phyloP scores from a whole-genome alignment of 2,113 vertebrate genomes.

The Toxotes jaculatrix region DNA sequence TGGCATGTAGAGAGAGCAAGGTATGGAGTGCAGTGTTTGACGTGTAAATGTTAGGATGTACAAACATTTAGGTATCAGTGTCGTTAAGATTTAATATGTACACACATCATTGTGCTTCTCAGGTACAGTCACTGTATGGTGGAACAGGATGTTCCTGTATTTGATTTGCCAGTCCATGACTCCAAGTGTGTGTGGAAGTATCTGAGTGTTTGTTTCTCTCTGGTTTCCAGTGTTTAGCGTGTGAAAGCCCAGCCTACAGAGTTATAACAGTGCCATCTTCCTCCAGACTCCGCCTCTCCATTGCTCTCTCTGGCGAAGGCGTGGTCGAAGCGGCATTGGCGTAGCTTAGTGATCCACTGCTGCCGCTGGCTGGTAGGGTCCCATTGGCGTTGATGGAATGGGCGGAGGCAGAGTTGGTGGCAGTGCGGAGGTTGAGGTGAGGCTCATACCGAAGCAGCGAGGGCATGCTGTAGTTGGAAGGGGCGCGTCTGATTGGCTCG shows the following conservation, averaged over 20 bases:
- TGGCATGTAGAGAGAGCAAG: slow-evolving; percentile 44
- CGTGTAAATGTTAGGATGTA: slow-evolving; percentile 22
- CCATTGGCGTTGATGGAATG: slow-evolving; percentile 83
- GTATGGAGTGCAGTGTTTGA: slow-evolving; percentile 22
- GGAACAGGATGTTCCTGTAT: not conserved
- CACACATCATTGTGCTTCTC: slow-evolving; percentile 59
- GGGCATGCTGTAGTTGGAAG: slow-evolving; percentile 83
- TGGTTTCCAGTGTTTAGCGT: slow-evolving; percentile 52
- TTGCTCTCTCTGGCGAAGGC: slow-evolving; percentile 70
- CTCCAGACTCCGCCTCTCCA: slow-evolving; percentile 85
- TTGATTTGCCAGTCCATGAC: not conserved
- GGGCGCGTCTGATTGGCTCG: slow-evolving; percentile 80
- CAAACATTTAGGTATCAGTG: slow-evolving; percentile 24
- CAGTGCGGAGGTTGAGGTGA: slow-evolving; percentile 83
- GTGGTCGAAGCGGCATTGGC: slow-evolving; percentile 41
- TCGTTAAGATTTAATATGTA: slow-evolving; percentile 8
- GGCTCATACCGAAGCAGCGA: slow-evolving; percentile 88
- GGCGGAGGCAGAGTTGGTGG: slow-evolving; percentile 56
- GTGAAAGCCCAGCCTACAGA: slow-evolving; percentile 82
- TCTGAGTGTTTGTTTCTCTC: slow-evolving; percentile 8
- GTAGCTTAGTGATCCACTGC: slow-evolving; percentile 76
- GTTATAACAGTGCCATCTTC: slow-evolving; percentile 98
- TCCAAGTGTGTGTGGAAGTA: slow-evolving; percentile 14
- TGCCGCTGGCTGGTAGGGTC: slow-evolving; percentile 79
- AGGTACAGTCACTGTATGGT: slow-evolving; percentile 12